These are phyloP conservation scores for Antennarius maculatus DNA, from an alignment of 2,797 vertebrate genomes.

Conservation along the genomic window DNA sequence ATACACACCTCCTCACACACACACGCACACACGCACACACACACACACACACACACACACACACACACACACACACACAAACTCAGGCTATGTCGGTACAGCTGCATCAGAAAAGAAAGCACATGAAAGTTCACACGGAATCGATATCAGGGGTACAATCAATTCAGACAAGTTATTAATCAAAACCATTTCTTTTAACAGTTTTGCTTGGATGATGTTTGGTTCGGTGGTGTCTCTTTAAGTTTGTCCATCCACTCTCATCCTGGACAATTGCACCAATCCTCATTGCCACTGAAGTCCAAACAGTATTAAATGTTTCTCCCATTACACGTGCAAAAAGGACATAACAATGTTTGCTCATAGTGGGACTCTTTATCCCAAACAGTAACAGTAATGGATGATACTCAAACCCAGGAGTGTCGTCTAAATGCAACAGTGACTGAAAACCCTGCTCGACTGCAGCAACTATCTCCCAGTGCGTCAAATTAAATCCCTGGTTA, in stretches of 20 bases:
- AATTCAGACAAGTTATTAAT: slow-evolving; percentile 32
- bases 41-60: slow-evolving; percentile 2
- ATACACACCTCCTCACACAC: background rate
- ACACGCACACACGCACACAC: slow-evolving; percentile 3
- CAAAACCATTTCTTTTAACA: slow-evolving; percentile 6
- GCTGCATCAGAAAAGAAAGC: slow-evolving; percentile 34
- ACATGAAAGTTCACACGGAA: slow-evolving; percentile 28
- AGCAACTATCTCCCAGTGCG: slow-evolving; percentile 24
- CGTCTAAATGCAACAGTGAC: slow-evolving; percentile 31
- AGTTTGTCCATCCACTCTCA: slow-evolving; percentile 5
- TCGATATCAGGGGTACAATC: slow-evolving; percentile 47
- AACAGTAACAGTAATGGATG: slow-evolving; percentile 24
- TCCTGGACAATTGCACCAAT: slow-evolving; percentile 7
- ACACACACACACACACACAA: slow-evolving; percentile 6
- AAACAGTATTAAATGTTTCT: slow-evolving; percentile 19
- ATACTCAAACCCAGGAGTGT: slow-evolving; percentile 8
- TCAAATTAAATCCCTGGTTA: slow-evolving; percentile 10
- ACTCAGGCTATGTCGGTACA: slow-evolving; percentile 27
- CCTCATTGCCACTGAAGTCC: slow-evolving; percentile 12
- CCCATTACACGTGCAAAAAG: slow-evolving; percentile 30
- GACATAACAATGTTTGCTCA: slow-evolving; percentile 21
- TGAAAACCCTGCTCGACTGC: slow-evolving; percentile 22
- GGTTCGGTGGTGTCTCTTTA: slow-evolving; percentile 7
- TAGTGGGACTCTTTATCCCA: background rate
- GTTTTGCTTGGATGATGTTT: slow-evolving; percentile 34